Percentiles rank a stretch among this genome's conserved stretches.
Conservation (phyloP, 2,888 invertebrate species). For the Punctoribates punctum region DNA sequence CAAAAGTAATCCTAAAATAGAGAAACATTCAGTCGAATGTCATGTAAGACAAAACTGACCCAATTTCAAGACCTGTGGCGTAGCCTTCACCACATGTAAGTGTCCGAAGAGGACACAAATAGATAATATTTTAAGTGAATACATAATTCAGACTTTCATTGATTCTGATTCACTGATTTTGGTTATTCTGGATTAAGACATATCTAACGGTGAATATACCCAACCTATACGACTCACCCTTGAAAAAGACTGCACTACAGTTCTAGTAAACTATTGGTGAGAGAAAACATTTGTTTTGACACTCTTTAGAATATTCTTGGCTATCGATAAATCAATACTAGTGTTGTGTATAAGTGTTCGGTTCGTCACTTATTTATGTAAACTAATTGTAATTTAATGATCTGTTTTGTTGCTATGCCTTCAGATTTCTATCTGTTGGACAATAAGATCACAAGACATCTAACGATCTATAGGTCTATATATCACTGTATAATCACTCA, state of each 20-base stretch:
- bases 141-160: no score
- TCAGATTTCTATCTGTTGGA: not conserved
- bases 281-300: not conserved
- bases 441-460: not conserved
- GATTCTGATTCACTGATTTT: not conserved
- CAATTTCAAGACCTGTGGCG: not conserved
- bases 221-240: not conserved
- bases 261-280: not conserved
- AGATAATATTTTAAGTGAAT: no score
- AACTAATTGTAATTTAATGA: not conserved
- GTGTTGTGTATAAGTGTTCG: not conserved
- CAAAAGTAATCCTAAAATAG: slow-evolving; percentile 4
- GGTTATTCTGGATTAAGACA: no score
- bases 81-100: not conserved
- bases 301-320: not conserved
- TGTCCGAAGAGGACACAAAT: not conserved
- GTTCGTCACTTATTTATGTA: not conserved
- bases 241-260: not conserved
- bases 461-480: not conserved
- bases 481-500: no score
- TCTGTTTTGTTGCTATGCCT: slow-evolving; percentile 3
- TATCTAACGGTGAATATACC: not conserved
- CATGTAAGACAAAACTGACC: not conserved
- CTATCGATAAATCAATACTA: slow-evolving; percentile 7
- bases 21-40: no score